Percentiles rank a stretch among this genome's conserved stretches.
Evolutionary conservation across 2,888 invertebrate genomes (phyloP).

Genomic region (Bruchidius siliquastri): DNA sequence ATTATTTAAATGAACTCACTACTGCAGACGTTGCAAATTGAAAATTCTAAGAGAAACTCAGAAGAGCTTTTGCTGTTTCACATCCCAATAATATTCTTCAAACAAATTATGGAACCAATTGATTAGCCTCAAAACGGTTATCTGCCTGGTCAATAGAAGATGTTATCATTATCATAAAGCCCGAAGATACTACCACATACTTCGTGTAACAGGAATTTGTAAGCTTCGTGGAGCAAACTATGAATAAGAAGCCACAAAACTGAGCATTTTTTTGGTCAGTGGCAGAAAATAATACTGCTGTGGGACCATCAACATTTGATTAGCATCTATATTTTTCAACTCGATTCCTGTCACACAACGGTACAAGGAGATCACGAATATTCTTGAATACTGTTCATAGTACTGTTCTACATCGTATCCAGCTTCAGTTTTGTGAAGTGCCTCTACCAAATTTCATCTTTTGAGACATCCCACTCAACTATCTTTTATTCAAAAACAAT

Average conservation of each 20-base stretch:
- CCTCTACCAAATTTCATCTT: slow-evolving; percentile 19
- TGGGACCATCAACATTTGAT: background rate
- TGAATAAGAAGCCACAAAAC: background rate
- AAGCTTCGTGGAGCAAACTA: background rate
- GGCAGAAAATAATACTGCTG: background rate
- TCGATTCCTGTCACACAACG: background rate
- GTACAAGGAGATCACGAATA: background rate
- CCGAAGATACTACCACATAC: slow-evolving; percentile 6
- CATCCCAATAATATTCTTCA: no score
- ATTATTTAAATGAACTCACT: no score
- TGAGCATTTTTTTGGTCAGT: background rate
- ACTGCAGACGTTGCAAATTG: no score
- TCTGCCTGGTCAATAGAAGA: background rate
- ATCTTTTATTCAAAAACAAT: slow-evolving; percentile 22
- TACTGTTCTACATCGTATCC: slow-evolving; percentile 2
- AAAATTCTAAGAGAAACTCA: no score
- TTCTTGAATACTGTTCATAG: background rate
- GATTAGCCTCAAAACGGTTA: background rate
- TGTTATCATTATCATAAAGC: slow-evolving; percentile 10
- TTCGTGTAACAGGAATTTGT: background rate
- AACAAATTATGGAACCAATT: no score
- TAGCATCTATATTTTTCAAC: no score
- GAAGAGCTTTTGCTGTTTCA: no score
- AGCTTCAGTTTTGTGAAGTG: slow-evolving; percentile 14
- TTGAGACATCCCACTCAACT: slow-evolving; percentile 20